Conservation (phyloP, 2,888 invertebrate species). For the Phoenoteleia sp. region DNA sequence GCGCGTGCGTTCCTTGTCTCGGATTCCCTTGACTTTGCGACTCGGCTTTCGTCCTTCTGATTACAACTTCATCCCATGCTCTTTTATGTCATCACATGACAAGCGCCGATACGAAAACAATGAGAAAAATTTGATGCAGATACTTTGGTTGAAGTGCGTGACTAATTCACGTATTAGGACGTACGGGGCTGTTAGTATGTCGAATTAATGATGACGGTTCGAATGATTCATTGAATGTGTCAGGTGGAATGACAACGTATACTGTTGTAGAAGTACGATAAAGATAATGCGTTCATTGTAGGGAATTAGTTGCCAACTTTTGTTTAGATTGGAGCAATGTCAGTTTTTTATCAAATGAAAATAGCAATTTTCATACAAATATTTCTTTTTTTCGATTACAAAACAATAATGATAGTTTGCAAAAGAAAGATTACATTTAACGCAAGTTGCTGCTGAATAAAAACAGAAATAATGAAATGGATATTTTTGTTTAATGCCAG, state of each 20-base stretch:
- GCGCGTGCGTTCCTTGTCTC: slow-evolving; percentile 83
- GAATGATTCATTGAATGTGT: slow-evolving; percentile 32
- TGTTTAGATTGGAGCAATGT: no score
- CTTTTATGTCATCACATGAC: slow-evolving; percentile 40
- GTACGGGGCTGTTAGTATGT: slow-evolving; percentile 9
- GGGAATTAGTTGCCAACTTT: neutral
- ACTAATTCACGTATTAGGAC: slow-evolving; percentile 31
- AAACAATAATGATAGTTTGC: no score
- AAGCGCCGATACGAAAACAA: slow-evolving; percentile 40
- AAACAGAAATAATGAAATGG: no score
- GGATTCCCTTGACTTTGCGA: slow-evolving; percentile 72
- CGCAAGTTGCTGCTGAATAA: no score
- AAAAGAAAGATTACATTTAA: no score
- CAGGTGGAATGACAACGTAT: neutral
- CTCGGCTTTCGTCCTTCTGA: slow-evolving; percentile 39
- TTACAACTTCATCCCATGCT: slow-evolving; percentile 47
- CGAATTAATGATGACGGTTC: slow-evolving; percentile 34
- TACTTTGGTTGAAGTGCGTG: slow-evolving; percentile 15
- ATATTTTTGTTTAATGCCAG: no score
- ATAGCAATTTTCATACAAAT: no score
- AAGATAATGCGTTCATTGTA: neutral
- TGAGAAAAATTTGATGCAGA: slow-evolving; percentile 11
- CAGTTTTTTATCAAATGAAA: no score
- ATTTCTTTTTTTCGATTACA: no score
- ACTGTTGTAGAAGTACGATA: slow-evolving; percentile 25